Conservation (phyloP, 2,797 vertebrate genomes). For the Galago senegalensis region DNA sequence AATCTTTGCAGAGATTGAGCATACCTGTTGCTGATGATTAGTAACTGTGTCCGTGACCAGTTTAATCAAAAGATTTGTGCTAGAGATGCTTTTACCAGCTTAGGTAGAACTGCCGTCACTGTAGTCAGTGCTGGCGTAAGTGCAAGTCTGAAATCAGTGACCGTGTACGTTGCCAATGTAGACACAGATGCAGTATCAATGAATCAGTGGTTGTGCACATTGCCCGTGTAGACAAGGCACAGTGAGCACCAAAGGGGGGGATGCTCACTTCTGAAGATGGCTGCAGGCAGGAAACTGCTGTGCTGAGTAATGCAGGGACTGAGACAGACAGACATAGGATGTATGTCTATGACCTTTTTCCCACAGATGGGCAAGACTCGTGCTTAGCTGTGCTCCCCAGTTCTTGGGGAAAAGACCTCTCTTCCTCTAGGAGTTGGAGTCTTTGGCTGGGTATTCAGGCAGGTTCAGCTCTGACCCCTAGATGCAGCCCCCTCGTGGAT, state of each 20-base stretch:
- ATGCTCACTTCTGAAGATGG: background rate
- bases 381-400: background rate
- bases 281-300: background rate
- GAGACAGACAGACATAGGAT: background rate
- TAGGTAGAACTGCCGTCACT: background rate
- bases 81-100: background rate
- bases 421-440: background rate
- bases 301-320: background rate
- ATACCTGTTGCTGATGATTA: background rate
- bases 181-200: rapidly evolving
- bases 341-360: background rate
- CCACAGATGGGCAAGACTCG: background rate
- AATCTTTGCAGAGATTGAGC: background rate
- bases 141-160: background rate
- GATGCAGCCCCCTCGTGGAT: background rate
- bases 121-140: background rate
- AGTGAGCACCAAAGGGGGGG: rapidly evolving
- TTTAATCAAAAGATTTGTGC: background rate
- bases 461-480: background rate
- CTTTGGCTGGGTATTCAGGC: background rate
- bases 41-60: background rate
- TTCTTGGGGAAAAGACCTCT: background rate
- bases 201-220: background rate
- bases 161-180: rapidly evolving
- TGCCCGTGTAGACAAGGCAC: background rate